Conservation (phyloP, 2,888 invertebrate genomes). For the Ophion obscuratus region DNA sequence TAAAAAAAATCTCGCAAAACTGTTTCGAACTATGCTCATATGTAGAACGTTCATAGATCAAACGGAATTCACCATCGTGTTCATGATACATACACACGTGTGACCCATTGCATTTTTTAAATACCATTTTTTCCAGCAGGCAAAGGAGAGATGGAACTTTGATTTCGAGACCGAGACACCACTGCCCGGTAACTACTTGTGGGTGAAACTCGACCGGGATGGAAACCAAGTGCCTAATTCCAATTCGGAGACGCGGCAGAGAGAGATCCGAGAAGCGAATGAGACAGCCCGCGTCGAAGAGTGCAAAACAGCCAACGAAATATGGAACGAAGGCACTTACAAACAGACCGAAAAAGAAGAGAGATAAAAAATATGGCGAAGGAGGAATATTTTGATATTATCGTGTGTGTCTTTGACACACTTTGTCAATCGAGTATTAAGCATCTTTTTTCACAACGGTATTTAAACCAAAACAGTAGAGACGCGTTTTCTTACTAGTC, state of each 20-base stretch:
- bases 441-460: background rate
- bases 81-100: no score
- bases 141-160: constrained; percentile 85
- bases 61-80: no score
- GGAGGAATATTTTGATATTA: constrained; percentile 21
- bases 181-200: constrained; percentile 84
- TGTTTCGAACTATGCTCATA: no score
- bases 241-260: constrained; percentile 45
- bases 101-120: background rate
- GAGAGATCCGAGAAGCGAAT: constrained; percentile 64
- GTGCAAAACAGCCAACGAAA: constrained; percentile 1
- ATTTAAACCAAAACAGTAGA: constrained; percentile 2
- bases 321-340: background rate
- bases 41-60: no score
- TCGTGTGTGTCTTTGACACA: background rate
- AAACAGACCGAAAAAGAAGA: background rate
- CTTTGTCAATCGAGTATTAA: constrained; percentile 23
- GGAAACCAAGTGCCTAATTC: constrained; percentile 58
- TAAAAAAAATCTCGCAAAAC: no score
- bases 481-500: constrained; percentile 41
- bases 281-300: background rate
- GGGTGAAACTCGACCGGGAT: constrained; percentile 81
- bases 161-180: constrained; percentile 86
- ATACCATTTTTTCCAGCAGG: constrained; percentile 69
- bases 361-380: background rate